phyloP scores from a whole-genome alignment of 2,113 vertebrate species.

The Cyprinodon tularosa region DNA sequence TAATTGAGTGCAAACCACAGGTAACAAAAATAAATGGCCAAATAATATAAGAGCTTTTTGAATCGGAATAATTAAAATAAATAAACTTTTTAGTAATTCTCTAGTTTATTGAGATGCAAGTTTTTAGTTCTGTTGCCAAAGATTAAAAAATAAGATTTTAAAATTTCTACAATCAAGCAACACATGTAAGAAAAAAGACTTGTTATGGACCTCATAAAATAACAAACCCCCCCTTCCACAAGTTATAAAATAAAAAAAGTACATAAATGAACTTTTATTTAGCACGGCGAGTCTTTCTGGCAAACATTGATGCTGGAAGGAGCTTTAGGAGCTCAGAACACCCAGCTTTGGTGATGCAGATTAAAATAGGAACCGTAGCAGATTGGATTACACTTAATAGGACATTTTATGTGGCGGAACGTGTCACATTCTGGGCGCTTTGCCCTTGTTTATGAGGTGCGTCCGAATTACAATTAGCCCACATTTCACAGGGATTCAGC shows the following conservation, averaged over 20 bases:
- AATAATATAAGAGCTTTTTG: neutral
- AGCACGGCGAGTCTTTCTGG: slow-evolving; percentile 54
- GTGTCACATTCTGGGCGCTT: slow-evolving; percentile 76
- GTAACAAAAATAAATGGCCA: neutral
- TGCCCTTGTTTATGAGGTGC: slow-evolving; percentile 67
- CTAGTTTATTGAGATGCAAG: neutral
- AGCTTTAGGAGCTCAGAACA: slow-evolving; percentile 54
- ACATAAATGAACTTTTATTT: slow-evolving; percentile 27
- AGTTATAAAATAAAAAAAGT: slow-evolving; percentile 21
- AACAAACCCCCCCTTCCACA: slow-evolving; percentile 13
- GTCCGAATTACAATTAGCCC: slow-evolving; percentile 73
- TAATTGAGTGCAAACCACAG: neutral
- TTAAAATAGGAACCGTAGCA: slow-evolving; percentile 74
- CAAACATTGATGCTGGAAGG: slow-evolving; percentile 47
- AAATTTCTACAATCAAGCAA: neutral
- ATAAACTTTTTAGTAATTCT: neutral
- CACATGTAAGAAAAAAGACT: neutral
- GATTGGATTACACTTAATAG: slow-evolving; percentile 77
- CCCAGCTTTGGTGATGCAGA: slow-evolving; percentile 57
- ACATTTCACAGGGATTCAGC: slow-evolving; percentile 56
- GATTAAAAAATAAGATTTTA: neutral
- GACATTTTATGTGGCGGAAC: slow-evolving; percentile 65
- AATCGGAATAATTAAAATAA: neutral
- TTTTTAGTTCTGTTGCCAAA: neutral
- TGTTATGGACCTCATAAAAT: neutral